A percentile compares a stretch with the other conserved stretches of the same genome.
phyloP scores from a whole-genome alignment of 2,797 vertebrate species.

The Cyprinodon diabolis region DNA sequence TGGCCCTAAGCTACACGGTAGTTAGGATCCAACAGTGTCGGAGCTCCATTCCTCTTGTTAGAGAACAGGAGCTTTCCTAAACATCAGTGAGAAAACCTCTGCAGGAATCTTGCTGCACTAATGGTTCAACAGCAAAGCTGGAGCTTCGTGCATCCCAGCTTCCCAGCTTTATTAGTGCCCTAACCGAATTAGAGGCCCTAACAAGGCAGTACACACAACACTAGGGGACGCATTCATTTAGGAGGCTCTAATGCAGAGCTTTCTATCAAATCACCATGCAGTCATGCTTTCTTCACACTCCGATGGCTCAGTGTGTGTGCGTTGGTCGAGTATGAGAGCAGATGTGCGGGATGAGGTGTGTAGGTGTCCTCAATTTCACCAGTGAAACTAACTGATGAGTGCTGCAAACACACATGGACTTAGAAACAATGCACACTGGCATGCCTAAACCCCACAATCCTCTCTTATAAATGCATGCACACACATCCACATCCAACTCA shows the following conservation, averaged over 20 bases:
- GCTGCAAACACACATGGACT: constrained; percentile 20
- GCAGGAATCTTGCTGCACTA: constrained; percentile 14
- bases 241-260: constrained; percentile 61
- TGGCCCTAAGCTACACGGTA: too few species aligned
- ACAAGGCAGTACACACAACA: constrained; percentile 68
- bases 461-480: constrained; percentile 42
- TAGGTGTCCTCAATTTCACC: constrained; percentile 65
- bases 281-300: constrained; percentile 43
- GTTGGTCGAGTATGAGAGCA: constrained; percentile 37
- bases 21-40: not conserved
- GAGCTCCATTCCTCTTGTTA: constrained; percentile 3
- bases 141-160: constrained; percentile 54
- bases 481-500: constrained; percentile 26
- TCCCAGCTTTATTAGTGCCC: constrained; percentile 68
- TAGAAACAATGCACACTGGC: constrained; percentile 24
- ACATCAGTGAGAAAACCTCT: not conserved
- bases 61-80: constrained; percentile 13
- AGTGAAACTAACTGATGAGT: constrained; percentile 71
- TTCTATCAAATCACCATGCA: constrained; percentile 56
- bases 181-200: constrained; percentile 70
- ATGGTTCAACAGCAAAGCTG: constrained; percentile 16
- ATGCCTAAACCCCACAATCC: constrained; percentile 27
- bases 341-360: constrained; percentile 64
- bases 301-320: not conserved
- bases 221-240: constrained; percentile 64